A percentile compares a stretch with the other conserved stretches of the same genome.
Evolutionary conservation across 2,888 invertebrate genomes (phyloP).

Genomic region (Amphiduros pacificus): DNA sequence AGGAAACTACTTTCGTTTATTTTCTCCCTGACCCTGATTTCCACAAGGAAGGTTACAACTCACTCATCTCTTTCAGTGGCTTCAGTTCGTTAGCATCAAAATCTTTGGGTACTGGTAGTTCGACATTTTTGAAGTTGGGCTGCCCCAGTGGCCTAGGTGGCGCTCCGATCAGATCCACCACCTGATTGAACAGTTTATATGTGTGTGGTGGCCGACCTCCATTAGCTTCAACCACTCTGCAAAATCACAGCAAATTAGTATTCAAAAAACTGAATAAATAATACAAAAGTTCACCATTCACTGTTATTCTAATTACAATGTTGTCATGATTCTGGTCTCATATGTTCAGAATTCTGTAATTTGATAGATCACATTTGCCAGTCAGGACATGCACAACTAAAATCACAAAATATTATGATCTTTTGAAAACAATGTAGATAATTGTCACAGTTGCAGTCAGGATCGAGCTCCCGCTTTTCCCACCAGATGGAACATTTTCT

Average conservation of each 20-base stretch:
- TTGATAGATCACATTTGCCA: no score
- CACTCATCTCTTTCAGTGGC: slow-evolving; percentile 39
- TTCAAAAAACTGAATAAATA: neutral
- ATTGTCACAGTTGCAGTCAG: no score
- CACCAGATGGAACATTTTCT: no score
- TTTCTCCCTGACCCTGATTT: no score
- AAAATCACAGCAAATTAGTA: neutral
- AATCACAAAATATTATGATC: no score
- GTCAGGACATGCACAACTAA: no score
- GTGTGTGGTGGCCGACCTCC: slow-evolving; percentile 74
- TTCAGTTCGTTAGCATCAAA: slow-evolving; percentile 45
- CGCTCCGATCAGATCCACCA: slow-evolving; percentile 39
- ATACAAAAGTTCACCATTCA: neutral
- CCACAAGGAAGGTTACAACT: no score
- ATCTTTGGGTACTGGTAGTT: slow-evolving; percentile 65
- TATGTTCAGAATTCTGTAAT: no score
- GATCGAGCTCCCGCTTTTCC: no score
- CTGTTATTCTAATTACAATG: no score
- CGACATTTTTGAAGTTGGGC: slow-evolving; percentile 40
- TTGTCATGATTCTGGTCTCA: no score
- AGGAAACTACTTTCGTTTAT: neutral
- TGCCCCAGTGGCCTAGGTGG: slow-evolving; percentile 39
- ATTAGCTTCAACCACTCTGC: slow-evolving; percentile 68
- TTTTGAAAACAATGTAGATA: no score
- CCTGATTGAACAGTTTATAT: slow-evolving; percentile 68